Percentiles rank a stretch among this genome's conserved stretches.
phyloP scores from a whole-genome alignment of 2,888 invertebrate species.

The Acanthococcus lagerstroemiae region DNA sequence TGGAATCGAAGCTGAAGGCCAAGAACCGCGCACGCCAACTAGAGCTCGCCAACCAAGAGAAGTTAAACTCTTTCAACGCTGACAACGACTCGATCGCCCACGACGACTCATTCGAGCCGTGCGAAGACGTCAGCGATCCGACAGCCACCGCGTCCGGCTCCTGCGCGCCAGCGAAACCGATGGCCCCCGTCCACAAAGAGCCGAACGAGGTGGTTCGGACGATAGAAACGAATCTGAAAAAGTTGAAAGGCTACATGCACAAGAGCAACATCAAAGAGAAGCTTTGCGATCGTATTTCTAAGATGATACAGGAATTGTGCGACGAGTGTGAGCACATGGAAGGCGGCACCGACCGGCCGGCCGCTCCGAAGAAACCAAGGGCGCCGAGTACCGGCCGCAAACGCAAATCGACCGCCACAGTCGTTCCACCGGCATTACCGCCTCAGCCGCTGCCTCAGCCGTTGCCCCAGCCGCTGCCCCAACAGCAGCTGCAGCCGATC shows the following conservation, averaged over 20 bases:
- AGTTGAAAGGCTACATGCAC: constrained; percentile 8
- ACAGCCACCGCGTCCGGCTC: background rate
- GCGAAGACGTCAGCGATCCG: background rate
- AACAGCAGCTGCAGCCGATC: background rate
- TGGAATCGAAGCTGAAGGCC: constrained; percentile 22
- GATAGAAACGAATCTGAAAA: constrained; percentile 14
- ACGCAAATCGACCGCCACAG: background rate
- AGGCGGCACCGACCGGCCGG: background rate
- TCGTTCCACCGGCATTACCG: background rate
- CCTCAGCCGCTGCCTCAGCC: background rate
- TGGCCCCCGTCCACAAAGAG: background rate
- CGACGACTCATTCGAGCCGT: constrained; percentile 1
- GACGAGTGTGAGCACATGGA: constrained; percentile 20
- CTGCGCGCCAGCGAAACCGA: background rate
- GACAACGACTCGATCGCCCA: background rate
- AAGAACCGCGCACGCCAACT: constrained; percentile 9
- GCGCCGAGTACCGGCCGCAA: background rate
- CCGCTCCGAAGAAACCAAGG: background rate
- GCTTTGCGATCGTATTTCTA: constrained; percentile 13
- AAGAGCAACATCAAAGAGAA: constrained; percentile 13
- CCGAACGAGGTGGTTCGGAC: constrained; percentile 7
- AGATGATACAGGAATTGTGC: constrained; percentile 21
- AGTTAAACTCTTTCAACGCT: background rate
- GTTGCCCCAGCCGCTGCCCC: background rate
- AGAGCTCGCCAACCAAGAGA: no score